A percentile compares a stretch with the other conserved stretches of the same genome.
phyloP scores from a whole-genome alignment of 35 echinoderm and acorn worm species.

The Heliocidaris erythrogramma region DNA sequence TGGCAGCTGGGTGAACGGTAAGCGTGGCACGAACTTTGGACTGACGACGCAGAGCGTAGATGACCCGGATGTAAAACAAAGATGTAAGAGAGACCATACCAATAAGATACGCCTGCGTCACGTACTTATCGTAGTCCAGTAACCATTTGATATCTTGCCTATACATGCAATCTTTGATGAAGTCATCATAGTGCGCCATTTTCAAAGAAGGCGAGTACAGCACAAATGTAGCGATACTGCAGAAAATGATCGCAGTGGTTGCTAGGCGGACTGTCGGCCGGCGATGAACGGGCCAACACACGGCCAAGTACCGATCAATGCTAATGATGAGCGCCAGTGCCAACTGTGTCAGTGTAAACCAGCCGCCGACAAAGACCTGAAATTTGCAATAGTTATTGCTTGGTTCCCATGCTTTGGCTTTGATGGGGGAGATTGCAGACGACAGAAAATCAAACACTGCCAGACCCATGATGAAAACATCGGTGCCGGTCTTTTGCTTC shows the following conservation, averaged over 20 bases:
- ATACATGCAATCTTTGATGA: background rate
- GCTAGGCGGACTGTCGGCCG: slow-evolving; percentile 40
- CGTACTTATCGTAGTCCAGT: background rate
- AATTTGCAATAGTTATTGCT: slow-evolving; percentile 39
- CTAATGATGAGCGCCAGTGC: slow-evolving; percentile 41
- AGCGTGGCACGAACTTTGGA: background rate
- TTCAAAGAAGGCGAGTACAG: background rate
- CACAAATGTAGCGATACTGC: background rate
- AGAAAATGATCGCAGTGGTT: slow-evolving; percentile 15
- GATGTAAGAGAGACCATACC: background rate
- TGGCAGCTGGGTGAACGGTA: background rate
- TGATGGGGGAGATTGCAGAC: slow-evolving; percentile 13
- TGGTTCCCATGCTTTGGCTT: background rate
- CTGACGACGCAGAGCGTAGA: background rate
- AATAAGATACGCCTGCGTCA: background rate
- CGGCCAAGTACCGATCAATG: slow-evolving; percentile 56
- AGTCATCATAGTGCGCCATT: background rate
- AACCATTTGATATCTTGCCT: background rate
- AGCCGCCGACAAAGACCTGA: background rate
- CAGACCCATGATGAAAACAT: slow-evolving; percentile 60
- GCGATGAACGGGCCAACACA: slow-evolving; percentile 54
- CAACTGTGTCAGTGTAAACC: background rate
- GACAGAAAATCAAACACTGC: slow-evolving; percentile 46
- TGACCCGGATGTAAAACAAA: background rate
- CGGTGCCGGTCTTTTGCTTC: slow-evolving; percentile 43